A percentile compares a stretch with the other conserved stretches of the same genome.
These are phyloP conservation scores for Labeo calbasu DNA, from an alignment of 2,797 vertebrate genomes.

Conservation along the genomic window DNA sequence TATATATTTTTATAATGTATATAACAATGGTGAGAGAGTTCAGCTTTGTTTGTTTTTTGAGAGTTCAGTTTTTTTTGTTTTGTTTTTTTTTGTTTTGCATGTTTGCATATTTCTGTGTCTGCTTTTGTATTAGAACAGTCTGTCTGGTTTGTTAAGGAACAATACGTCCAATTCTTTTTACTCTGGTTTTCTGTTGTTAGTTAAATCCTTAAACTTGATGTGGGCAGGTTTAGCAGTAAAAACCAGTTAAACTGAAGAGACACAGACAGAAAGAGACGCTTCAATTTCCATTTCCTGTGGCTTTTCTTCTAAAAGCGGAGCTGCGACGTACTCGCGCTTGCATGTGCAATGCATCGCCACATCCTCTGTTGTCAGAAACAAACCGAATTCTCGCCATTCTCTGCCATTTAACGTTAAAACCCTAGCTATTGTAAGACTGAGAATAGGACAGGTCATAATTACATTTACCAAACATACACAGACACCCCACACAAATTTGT, in stretches of 20 bases:
- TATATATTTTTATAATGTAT: too few relatives aligned
- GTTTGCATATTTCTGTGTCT: neutral
- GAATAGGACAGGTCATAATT: constrained; percentile 26
- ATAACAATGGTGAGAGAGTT: neutral
- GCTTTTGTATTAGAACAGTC: neutral
- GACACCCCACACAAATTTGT: constrained; percentile 30
- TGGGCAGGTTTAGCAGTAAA: constrained; percentile 27
- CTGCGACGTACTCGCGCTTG: constrained; percentile 25
- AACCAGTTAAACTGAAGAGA: constrained; percentile 23
- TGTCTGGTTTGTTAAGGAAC: neutral
- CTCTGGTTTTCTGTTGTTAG: neutral
- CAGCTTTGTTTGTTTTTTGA: too few relatives aligned
- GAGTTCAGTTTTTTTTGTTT: neutral
- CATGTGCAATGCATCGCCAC: constrained; percentile 70
- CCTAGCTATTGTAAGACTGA: constrained; percentile 20
- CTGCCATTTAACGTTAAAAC: constrained; percentile 51
- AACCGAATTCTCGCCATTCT: constrained; percentile 55
- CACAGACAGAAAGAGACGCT: constrained; percentile 30
- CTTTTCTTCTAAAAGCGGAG: constrained; percentile 72
- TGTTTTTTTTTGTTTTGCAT: neutral
- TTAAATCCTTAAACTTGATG: constrained; percentile 19
- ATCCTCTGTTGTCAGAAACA: constrained; percentile 71
- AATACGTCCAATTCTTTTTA: neutral
- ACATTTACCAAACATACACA: constrained; percentile 5
- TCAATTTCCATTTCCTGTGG: constrained; percentile 80